These are phyloP conservation scores for Phrixothrix hirtus DNA, from an alignment of 2,888 invertebrate genomes.

Conservation along the genomic window DNA sequence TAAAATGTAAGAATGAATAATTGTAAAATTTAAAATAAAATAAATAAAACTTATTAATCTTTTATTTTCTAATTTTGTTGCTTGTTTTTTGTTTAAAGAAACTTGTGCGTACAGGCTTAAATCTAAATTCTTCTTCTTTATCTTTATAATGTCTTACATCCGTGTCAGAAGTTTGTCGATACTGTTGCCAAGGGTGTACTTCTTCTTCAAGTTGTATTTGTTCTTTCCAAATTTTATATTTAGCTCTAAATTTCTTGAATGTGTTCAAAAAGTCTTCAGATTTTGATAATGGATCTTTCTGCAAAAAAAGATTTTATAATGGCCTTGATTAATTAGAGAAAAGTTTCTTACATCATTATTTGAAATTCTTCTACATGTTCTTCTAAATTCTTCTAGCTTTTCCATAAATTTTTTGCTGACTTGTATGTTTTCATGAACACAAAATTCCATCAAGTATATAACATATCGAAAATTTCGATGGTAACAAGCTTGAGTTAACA, in stretches of 20 bases:
- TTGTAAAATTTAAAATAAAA: neutral
- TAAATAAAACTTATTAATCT: neutral
- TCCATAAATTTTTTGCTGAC: conserved; percentile 66
- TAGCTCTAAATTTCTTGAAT: conserved; percentile 56
- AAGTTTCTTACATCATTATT: too few species aligned
- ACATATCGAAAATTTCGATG: conserved; percentile 68
- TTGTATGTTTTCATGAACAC: conserved; percentile 63
- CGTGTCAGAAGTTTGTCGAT: conserved; percentile 50
- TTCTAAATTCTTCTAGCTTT: conserved; percentile 66
- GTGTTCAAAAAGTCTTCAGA: conserved; percentile 44
- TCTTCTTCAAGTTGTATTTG: conserved; percentile 58
- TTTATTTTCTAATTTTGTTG: conserved; percentile 7
- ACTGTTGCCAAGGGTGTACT: conserved; percentile 69
- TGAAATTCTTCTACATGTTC: conserved; percentile 60
- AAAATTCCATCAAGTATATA: conserved; percentile 68
- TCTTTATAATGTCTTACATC: conserved; percentile 46
- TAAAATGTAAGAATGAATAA: conserved; percentile 68
- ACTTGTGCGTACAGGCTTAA: conserved; percentile 49
- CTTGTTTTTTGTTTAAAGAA: conserved; percentile 47
- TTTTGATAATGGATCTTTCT: conserved; percentile 22
- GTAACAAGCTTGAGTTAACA: conserved; percentile 68
- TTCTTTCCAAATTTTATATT: conserved; percentile 57
- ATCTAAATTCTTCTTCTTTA: conserved; percentile 44
- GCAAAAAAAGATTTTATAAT: too few species aligned
- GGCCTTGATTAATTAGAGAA: too few species aligned